These are phyloP conservation scores for Hyperoodon ampullatus DNA, from an alignment of 2,113 vertebrate genomes.

Conservation along the genomic window DNA sequence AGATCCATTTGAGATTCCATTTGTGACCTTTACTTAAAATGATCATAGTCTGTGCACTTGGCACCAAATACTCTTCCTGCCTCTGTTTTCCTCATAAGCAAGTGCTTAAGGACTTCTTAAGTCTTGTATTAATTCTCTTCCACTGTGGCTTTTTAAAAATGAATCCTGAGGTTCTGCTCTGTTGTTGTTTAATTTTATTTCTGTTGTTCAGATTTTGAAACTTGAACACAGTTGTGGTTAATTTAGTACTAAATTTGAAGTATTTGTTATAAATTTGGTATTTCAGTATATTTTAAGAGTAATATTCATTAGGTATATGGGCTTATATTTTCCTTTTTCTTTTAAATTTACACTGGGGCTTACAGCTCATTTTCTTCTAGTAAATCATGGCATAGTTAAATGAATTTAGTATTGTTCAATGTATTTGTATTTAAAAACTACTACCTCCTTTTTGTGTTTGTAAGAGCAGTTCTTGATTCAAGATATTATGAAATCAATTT, in stretches of 20 bases:
- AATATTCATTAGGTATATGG: not conserved
- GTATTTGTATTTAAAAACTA: slow-evolving; percentile 4
- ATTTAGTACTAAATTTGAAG: not conserved
- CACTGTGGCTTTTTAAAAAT: not conserved
- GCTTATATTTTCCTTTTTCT: slow-evolving; percentile 17
- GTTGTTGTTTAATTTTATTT: not conserved
- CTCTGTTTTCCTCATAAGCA: not conserved
- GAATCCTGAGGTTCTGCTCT: not conserved
- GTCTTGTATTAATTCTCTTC: not conserved
- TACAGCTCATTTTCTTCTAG: not conserved
- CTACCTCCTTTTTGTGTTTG: not conserved
- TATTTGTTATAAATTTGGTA: not conserved
- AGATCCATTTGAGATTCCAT: not conserved
- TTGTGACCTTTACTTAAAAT: not conserved
- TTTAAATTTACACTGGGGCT: not conserved
- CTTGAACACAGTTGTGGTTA: not conserved
- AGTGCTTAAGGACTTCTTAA: not conserved
- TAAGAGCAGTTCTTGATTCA: slow-evolving; percentile 8
- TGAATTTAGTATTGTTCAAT: not conserved
- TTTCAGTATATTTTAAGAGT: slow-evolving; percentile 15
- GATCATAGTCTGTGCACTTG: not conserved
- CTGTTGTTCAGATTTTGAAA: not conserved
- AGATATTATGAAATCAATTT: not conserved
- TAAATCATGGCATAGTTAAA: not conserved
- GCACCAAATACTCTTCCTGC: not conserved